Evolutionary conservation across 2,113 vertebrate genomes (phyloP).

Genomic region (Psophia crepitans): DNA sequence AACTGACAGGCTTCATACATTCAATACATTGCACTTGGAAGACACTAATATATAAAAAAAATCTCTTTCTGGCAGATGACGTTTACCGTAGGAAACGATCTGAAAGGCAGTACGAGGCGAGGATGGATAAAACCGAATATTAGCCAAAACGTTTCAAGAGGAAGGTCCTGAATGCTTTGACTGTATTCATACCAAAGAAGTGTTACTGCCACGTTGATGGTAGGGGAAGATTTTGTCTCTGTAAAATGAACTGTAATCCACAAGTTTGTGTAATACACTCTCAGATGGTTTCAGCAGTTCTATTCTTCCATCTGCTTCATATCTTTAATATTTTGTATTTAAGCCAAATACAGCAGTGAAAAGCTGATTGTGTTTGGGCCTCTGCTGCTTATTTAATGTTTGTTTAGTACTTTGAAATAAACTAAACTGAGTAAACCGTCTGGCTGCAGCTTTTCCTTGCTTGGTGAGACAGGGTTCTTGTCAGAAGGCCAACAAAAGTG

Average conservation of each 20-base stretch:
- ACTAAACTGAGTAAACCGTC: not conserved
- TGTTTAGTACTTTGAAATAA: constrained; percentile 8
- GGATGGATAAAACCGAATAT: constrained; percentile 68
- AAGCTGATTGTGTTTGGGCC: not conserved
- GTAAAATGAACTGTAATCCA: not conserved
- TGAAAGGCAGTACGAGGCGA: constrained; percentile 83
- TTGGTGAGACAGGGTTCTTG: not conserved
- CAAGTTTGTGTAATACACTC: not conserved
- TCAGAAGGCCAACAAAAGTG: not conserved
- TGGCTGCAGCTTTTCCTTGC: not conserved
- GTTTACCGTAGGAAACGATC: constrained; percentile 94
- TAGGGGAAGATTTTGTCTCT: not conserved
- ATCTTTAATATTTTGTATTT: not conserved
- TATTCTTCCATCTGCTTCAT: not conserved
- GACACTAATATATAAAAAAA: not conserved
- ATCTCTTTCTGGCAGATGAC: constrained; percentile 83
- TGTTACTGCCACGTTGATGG: not conserved
- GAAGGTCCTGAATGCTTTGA: not conserved
- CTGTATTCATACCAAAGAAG: not conserved
- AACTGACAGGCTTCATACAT: not conserved
- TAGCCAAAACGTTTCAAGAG: constrained; percentile 34
- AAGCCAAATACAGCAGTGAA: not conserved
- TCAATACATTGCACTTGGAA: not conserved
- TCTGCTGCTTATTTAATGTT: not conserved
- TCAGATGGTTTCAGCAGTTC: not conserved